A percentile compares a stretch with the other conserved stretches of the same genome.
Conservation (phyloP, 2,797 vertebrate species). For the Danio albolineatus region DNA sequence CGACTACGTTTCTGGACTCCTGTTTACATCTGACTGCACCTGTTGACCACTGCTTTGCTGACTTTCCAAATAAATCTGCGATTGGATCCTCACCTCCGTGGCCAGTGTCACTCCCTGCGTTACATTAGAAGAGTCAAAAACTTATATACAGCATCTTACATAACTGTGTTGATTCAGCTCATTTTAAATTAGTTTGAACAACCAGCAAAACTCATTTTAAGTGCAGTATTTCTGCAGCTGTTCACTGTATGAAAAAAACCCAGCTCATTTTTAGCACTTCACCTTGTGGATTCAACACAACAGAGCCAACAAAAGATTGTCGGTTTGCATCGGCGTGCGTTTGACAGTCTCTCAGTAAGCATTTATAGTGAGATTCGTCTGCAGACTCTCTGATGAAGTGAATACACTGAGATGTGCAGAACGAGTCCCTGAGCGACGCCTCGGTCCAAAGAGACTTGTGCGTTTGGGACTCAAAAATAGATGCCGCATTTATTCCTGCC, state of each 20-base stretch:
- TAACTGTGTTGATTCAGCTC: too few relatives aligned
- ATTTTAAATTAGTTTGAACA: too few relatives aligned
- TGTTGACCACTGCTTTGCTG: too few relatives aligned
- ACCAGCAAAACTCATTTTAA: too few relatives aligned
- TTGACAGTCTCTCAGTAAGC: neutral
- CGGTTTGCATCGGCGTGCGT: neutral
- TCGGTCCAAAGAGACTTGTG: constrained; percentile 32
- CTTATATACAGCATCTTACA: too few relatives aligned
- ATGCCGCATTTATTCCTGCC: constrained; percentile 55
- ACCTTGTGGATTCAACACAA: neutral
- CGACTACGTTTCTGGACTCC: too few relatives aligned
- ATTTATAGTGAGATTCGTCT: neutral
- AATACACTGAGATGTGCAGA: constrained; percentile 19
- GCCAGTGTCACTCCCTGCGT: too few relatives aligned
- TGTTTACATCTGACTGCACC: too few relatives aligned
- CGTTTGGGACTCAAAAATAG: constrained; percentile 62
- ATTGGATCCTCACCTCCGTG: too few relatives aligned
- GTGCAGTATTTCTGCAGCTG: too few relatives aligned
- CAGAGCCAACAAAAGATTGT: neutral
- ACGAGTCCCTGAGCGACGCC: constrained; percentile 34
- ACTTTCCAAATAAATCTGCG: too few relatives aligned
- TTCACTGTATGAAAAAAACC: neutral
- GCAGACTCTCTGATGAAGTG: constrained; percentile 29
- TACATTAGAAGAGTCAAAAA: too few relatives aligned
- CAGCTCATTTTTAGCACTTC: neutral